Conservation (phyloP, 2,113 vertebrate genomes). For the Centrocercus urophasianus region DNA sequence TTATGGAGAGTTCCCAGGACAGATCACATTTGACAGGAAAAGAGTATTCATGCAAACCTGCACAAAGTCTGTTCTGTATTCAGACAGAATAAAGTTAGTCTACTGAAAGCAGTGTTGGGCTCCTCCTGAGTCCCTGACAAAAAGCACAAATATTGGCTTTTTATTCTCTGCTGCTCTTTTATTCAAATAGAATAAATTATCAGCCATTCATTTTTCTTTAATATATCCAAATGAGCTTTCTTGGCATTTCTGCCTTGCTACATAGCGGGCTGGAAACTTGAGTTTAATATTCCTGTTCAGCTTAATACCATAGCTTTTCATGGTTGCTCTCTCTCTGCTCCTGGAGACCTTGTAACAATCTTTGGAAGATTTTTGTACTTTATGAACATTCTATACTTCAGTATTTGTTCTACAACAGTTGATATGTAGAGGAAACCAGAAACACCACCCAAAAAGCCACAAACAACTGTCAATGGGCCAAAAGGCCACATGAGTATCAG, state of each 20-base stretch:
- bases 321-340: not conserved
- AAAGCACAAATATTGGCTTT: constrained; percentile 13
- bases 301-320: not conserved
- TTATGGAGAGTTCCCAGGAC: not conserved
- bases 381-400: not conserved
- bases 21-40: not conserved
- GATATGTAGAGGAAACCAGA: not conserved
- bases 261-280: not conserved
- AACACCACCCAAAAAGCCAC: not conserved
- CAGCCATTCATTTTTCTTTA: not conserved
- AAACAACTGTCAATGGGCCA: not conserved
- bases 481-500: not conserved
- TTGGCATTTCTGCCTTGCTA: constrained; percentile 3
- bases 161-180: not conserved
- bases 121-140: constrained; percentile 17
- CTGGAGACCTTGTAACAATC: not conserved
- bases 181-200: constrained; percentile 25
- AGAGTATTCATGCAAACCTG: not conserved
- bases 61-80: not conserved
- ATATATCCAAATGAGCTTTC: constrained; percentile 7
- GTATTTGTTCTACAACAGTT: not conserved
- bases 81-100: constrained; percentile 16
- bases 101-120: not conserved
- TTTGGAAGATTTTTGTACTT: not conserved
- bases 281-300: constrained; percentile 14